phyloP scores from a whole-genome alignment of 2,113 vertebrate species.

The Halcyon malimbica region DNA sequence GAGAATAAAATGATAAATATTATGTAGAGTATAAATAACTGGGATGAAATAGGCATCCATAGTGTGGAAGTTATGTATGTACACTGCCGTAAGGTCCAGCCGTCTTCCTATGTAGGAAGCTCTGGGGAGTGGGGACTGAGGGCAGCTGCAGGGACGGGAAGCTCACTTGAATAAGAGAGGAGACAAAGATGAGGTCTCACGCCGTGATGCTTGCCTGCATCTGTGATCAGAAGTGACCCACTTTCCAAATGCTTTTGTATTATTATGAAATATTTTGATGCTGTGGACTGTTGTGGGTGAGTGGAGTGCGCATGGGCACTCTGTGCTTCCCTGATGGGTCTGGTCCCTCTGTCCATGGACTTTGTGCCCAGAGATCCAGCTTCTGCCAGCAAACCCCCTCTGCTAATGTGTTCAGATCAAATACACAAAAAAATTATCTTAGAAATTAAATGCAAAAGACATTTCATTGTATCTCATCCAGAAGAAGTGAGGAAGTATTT shows the following conservation, averaged over 20 bases:
- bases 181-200: not conserved
- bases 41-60: not conserved
- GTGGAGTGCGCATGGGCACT: not conserved
- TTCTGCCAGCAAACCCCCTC: not conserved
- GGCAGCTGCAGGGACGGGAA: not conserved
- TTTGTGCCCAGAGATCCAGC: not conserved
- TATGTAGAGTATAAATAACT: not conserved
- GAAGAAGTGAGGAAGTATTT: not conserved
- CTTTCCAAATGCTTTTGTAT: not conserved
- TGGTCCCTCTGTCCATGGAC: not conserved
- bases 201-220: not conserved
- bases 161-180: not conserved
- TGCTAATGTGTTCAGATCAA: not conserved
- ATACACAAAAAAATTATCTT: not conserved
- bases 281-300: not conserved
- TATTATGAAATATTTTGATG: not conserved
- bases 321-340: not conserved
- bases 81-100: not conserved
- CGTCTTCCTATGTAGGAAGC: not conserved
- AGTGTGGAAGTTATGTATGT: not conserved
- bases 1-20: not conserved
- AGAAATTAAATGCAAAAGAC: not conserved
- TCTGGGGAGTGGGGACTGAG: not conserved
- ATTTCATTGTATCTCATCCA: not conserved
- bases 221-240: not conserved